Conservation (phyloP, 2,797 vertebrate species). For the Syncerus caffer region DNA sequence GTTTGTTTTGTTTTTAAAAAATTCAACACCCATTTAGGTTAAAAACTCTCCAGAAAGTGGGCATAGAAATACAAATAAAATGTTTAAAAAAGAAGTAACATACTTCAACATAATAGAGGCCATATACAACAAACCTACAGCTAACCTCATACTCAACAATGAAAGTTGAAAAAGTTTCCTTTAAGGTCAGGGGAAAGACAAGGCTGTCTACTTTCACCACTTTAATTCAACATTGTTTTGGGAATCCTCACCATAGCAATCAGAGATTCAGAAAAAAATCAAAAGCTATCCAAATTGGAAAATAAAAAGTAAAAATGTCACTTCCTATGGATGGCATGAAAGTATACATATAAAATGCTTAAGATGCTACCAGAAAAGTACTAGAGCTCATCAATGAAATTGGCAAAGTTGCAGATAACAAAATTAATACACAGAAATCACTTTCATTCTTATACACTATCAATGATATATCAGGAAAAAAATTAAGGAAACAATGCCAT, state of each 20-base stretch:
- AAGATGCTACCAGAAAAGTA: neutral
- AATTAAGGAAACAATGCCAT: neutral
- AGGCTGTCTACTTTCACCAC: neutral
- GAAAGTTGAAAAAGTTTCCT: neutral
- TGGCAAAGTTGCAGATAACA: neutral
- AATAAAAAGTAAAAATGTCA: neutral
- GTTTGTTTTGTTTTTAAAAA: neutral
- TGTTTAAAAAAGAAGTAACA: neutral
- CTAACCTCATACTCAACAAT: neutral
- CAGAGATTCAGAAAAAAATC: neutral
- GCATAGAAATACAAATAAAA: neutral
- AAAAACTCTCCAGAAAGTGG: neutral
- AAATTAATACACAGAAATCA: neutral
- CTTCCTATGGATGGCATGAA: neutral
- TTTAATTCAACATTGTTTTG: neutral
- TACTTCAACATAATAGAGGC: neutral
- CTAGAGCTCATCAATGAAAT: neutral
- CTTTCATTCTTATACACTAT: neutral
- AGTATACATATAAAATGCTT: neutral
- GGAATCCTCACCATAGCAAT: neutral
- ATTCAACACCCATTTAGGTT: neutral
- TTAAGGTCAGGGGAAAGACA: neutral
- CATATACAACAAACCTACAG: neutral
- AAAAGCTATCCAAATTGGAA: neutral
- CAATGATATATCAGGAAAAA: neutral